Base-by-base conservation (phyloP, 2,888 invertebrate species). In the Scotopteryx bipunctaria region DNA sequence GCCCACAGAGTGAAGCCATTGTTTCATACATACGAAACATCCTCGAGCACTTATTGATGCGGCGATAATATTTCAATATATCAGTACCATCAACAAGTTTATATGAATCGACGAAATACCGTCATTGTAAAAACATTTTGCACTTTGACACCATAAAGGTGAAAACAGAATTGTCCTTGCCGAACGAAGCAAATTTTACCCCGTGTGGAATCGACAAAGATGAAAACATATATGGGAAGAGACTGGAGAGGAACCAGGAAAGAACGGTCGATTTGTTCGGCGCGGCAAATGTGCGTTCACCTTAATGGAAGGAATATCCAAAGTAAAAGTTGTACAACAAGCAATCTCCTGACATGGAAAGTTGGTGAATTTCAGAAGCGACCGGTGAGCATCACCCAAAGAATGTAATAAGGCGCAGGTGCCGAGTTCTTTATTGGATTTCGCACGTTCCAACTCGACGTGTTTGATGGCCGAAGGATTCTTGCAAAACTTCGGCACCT, bases 321-420 rank as follows among this genome's bases (percentile, higher is more conserved):
- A 81, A 85, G 84, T 83, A 81, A 83, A 88, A 86, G 82, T 87
- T 82, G 78, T 78, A 83, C 83, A 83, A 82, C 79, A 79, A 79
- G 81, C 83, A 83, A 85, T 85, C 84, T 85, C 76, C 75, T 71
- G 79, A 74, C 76, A 81, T 79, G 80, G 78, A 84, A 86, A 87
- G 83, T 88, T 85, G 73, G 77, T 74, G 75, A 81, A 82, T 84
- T 84, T 83, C 73, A 73, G 76, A 68, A 67, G 72, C 72, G 78
- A 73, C 71, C 77, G 76, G 76, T 76, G 76, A 81, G 82, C 78
- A 83, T 78, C 84, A 78, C 80, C 78, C 76, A 81, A 86, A 83
- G 89, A 89, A 90, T 89, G 89, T 88, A 88, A 90, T 89, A 89
- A 86, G 85, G 83, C 79, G 76, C 88, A 90, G 89, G 89, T 90